Evolutionary conservation across 2,113 vertebrate genomes (phyloP).

Genomic region (Alethe diademata): DNA sequence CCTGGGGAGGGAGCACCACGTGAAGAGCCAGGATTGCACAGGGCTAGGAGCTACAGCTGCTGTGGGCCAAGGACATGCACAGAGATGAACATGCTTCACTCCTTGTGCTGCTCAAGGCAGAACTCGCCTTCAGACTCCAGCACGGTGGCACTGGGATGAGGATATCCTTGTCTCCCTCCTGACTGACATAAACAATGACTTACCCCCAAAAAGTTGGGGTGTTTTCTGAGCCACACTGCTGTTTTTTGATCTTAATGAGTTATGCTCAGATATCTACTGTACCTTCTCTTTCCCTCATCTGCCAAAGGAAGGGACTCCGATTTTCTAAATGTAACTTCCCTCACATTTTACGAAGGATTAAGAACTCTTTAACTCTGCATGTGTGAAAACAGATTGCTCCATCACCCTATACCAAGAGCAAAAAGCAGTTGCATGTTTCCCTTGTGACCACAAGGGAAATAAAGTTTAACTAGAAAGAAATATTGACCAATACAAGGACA

Average conservation of each 20-base stretch:
- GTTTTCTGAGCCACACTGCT: neutral
- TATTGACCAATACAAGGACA: slow-evolving; percentile 12
- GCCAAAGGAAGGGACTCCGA: neutral
- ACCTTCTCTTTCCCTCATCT: neutral
- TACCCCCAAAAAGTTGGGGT: neutral
- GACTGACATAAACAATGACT: neutral
- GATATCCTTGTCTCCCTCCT: neutral
- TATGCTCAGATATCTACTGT: neutral
- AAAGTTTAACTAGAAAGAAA: slow-evolving; percentile 61
- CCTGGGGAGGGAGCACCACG: too few species aligned
- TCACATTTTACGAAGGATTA: neutral
- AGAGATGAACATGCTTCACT: accelerated
- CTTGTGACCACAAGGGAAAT: slow-evolving; percentile 1
- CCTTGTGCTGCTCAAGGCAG: neutral
- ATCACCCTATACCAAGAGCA: neutral
- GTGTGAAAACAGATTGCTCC: neutral
- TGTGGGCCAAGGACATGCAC: accelerated
- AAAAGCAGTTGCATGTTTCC: neutral
- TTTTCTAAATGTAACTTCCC: neutral
- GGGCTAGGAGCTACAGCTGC: neutral
- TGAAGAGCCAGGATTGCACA: neutral
- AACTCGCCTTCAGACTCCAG: neutral
- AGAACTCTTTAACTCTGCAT: neutral
- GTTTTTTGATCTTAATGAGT: neutral
- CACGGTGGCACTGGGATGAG: accelerated